phyloP scores from a whole-genome alignment of 2,113 vertebrate genomes.

The Lagopus muta region DNA sequence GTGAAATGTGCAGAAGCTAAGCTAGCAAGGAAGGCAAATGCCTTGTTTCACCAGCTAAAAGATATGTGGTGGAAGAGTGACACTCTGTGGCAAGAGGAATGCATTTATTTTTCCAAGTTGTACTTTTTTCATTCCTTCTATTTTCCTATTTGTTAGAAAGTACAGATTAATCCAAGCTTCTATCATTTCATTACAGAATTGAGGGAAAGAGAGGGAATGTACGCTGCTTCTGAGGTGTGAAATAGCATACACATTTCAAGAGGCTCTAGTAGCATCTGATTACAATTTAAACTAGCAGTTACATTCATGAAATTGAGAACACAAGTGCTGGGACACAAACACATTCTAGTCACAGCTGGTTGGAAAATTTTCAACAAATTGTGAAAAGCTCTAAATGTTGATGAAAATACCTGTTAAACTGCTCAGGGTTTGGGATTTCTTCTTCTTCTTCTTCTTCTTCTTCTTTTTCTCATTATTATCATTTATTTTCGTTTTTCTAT shows the following conservation, averaged over 20 bases:
- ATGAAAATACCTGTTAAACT: neutral
- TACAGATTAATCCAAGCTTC: neutral
- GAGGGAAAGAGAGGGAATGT: conserved; percentile 18
- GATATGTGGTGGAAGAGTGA: conserved; percentile 52
- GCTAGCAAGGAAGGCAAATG: neutral
- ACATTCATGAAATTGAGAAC: conserved; percentile 51
- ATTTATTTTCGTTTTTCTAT: neutral
- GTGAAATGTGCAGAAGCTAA: neutral
- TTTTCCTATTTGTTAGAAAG: neutral
- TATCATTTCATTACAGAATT: conserved; percentile 1
- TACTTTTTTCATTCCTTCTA: neutral
- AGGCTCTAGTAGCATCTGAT: conserved; percentile 38
- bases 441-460: neutral
- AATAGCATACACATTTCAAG: conserved; percentile 29
- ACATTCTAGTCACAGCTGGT: neutral
- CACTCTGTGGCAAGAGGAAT: conserved; percentile 67
- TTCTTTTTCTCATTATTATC: no score
- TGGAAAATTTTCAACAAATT: conserved; percentile 43
- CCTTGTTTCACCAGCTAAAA: neutral
- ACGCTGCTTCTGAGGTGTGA: conserved; percentile 37
- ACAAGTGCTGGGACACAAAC: conserved; percentile 3
- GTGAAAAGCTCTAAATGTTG: neutral
- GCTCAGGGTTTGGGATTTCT: neutral
- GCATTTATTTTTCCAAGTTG: neutral
- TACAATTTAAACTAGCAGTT: conserved; percentile 44